A percentile compares a stretch with the other conserved stretches of the same genome.
Conservation (phyloP, 1,140 invertebrate species). For the Cherax quadricarinatus region DNA sequence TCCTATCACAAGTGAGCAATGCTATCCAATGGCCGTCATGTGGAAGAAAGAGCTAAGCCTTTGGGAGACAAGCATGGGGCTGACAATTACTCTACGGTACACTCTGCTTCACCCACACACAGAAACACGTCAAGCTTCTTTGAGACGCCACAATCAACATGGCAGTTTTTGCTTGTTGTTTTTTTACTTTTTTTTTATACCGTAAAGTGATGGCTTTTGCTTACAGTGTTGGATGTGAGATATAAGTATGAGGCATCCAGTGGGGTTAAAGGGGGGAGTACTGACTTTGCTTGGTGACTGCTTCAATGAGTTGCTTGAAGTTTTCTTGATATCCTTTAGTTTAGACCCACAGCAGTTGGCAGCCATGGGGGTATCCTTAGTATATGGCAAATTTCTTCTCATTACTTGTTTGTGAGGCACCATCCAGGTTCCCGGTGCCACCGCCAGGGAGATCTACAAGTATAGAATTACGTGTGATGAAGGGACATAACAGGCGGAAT, state of each 20-base stretch:
- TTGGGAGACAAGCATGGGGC: slow-evolving; percentile 55
- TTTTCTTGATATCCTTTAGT: slow-evolving; percentile 51
- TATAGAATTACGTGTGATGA: slow-evolving; percentile 17
- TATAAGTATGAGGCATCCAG: slow-evolving; percentile 54
- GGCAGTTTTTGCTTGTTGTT: slow-evolving; percentile 24
- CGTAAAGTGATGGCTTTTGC: slow-evolving; percentile 50
- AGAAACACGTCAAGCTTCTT: slow-evolving; percentile 43
- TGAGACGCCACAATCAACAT: slow-evolving; percentile 23
- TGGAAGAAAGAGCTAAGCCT: slow-evolving; percentile 65
- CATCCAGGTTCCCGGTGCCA: slow-evolving; percentile 67
- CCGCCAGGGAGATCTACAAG: slow-evolving; percentile 66
- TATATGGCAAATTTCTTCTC: slow-evolving; percentile 54
- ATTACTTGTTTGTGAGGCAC: slow-evolving; percentile 69
- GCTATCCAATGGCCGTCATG: slow-evolving; percentile 55
- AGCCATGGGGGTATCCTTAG: slow-evolving; percentile 49
- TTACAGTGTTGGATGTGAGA: slow-evolving; percentile 53
- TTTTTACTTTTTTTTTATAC: slow-evolving; percentile 39
- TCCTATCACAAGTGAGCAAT: slow-evolving; percentile 67
- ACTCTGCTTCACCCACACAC: slow-evolving; percentile 51
- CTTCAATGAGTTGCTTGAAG: slow-evolving; percentile 52
- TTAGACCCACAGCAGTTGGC: slow-evolving; percentile 43
- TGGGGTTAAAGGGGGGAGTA: slow-evolving; percentile 9
- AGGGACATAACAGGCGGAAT: slow-evolving; percentile 15
- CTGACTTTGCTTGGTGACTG: slow-evolving; percentile 52
- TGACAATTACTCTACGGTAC: slow-evolving; percentile 48